phyloP scores from a whole-genome alignment of 2,888 invertebrate species.

The Lasioglossum malachurum region DNA sequence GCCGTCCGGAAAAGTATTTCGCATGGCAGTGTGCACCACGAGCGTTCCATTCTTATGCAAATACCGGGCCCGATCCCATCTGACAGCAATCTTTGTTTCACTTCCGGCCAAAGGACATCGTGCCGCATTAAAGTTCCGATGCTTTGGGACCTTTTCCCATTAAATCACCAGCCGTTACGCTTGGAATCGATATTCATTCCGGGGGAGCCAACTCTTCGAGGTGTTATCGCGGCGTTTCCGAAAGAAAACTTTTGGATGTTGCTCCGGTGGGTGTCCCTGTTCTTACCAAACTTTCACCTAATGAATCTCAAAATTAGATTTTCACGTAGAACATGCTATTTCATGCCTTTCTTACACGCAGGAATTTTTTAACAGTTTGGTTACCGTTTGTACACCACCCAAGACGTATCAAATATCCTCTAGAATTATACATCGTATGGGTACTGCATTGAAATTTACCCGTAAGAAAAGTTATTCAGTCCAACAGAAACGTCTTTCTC shows the following conservation, averaged over 20 bases:
- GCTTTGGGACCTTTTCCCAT: constrained; percentile 40
- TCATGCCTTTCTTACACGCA: not conserved
- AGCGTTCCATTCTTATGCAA: constrained; percentile 64
- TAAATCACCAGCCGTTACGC: constrained; percentile 49
- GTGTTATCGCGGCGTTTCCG: not conserved
- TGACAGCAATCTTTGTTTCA: constrained; percentile 62
- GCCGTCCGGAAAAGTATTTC: not conserved
- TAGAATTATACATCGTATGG: no score
- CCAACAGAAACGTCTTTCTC: not conserved
- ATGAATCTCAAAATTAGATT: not conserved
- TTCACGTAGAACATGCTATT: not conserved
- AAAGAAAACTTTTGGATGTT: not conserved
- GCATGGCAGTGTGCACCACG: constrained; percentile 24
- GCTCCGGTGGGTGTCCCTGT: not conserved
- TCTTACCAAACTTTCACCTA: not conserved
- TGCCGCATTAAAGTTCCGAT: constrained; percentile 64
- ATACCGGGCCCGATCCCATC: constrained; percentile 42
- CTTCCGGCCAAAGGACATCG: constrained; percentile 31
- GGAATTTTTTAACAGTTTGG: not conserved
- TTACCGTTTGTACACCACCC: no score
- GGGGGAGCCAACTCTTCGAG: not conserved
- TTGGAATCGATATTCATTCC: constrained; percentile 2
- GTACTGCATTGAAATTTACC: no score
- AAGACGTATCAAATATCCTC: no score
- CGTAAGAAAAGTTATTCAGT: no score